Evolutionary conservation across 1,140 invertebrate genomes (phyloP).

Genomic region (Semibalanus balanoides): DNA sequence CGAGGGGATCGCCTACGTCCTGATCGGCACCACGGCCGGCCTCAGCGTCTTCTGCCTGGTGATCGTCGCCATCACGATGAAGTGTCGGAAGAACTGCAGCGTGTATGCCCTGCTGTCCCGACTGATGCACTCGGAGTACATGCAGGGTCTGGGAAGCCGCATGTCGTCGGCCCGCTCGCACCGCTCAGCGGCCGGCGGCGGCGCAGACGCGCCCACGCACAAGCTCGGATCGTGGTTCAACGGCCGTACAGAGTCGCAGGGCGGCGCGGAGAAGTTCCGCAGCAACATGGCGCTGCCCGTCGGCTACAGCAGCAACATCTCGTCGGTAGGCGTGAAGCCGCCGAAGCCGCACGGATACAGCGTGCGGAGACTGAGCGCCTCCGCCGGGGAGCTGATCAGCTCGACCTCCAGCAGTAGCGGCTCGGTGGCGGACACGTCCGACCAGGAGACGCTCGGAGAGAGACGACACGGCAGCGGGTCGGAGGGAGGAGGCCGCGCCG

Average conservation of each 20-base stretch:
- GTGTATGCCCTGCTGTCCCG: constrained; percentile 7
- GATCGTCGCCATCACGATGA: constrained; percentile 25
- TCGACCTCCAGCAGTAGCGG: background rate
- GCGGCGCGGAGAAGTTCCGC: background rate
- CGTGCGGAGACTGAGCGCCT: background rate
- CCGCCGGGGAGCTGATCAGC: background rate
- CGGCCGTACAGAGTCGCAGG: background rate
- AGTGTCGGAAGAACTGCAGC: constrained; percentile 16
- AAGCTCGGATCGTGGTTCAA: constrained; percentile 16
- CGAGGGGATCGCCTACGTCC: constrained; percentile 26
- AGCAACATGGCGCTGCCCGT: background rate
- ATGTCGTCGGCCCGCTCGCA: constrained; percentile 9
- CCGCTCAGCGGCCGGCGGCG: constrained; percentile 2
- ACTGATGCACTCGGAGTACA: constrained; percentile 5
- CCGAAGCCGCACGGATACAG: background rate
- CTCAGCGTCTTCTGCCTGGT: constrained; percentile 26
- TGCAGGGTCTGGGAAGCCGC: constrained; percentile 6
- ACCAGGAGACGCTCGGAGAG: background rate
- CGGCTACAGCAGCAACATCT: background rate
- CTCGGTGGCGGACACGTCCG: background rate
- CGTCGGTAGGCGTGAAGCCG: background rate
- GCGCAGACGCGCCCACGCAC: constrained; percentile 6
- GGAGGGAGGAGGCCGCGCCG: background rate
- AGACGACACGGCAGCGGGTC: background rate
- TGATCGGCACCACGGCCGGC: constrained; percentile 27